Conservation (phyloP, 1,140 invertebrate species). For the Anastrepha obliqua region DNA sequence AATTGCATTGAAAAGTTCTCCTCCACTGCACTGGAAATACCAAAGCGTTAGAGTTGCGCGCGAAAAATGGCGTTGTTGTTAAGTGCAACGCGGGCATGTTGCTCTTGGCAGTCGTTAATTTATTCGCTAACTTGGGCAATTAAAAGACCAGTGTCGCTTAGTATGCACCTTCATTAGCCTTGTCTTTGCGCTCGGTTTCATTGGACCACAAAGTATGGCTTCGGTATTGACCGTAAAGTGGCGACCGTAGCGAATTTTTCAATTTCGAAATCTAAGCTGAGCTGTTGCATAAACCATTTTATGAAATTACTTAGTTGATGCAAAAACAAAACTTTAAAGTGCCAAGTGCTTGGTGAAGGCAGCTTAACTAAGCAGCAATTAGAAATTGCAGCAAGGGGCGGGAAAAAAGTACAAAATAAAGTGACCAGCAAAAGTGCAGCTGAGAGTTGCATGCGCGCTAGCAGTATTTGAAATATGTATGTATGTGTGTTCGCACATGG, state of each 20-base stretch:
- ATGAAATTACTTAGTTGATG: conserved; percentile 7
- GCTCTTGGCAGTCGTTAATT: conserved; percentile 26
- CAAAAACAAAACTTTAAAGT: conserved; percentile 18
- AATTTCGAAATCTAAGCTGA: too few relatives aligned
- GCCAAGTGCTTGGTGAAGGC: not conserved
- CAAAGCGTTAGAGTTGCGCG: not conserved
- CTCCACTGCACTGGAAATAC: not conserved
- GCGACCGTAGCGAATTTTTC: not conserved
- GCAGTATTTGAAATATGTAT: not conserved
- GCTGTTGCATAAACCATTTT: conserved; percentile 1
- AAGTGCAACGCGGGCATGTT: not conserved
- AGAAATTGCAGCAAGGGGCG: not conserved
- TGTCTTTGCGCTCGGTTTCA: not conserved
- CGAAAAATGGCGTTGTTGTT: not conserved
- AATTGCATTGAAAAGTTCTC: conserved; percentile 22
- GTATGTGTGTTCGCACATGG: not conserved
- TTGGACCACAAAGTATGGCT: not conserved
- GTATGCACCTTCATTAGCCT: not conserved
- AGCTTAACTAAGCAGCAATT: not conserved
- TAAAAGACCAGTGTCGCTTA: not conserved
- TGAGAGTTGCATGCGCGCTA: not conserved
- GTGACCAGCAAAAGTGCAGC: not conserved
- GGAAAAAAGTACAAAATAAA: not conserved
- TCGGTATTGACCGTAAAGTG: not conserved
- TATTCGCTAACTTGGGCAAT: conserved; percentile 27